Base-by-base conservation (phyloP, 2,888 invertebrate genomes). In the Heliconius charithonia region DNA sequence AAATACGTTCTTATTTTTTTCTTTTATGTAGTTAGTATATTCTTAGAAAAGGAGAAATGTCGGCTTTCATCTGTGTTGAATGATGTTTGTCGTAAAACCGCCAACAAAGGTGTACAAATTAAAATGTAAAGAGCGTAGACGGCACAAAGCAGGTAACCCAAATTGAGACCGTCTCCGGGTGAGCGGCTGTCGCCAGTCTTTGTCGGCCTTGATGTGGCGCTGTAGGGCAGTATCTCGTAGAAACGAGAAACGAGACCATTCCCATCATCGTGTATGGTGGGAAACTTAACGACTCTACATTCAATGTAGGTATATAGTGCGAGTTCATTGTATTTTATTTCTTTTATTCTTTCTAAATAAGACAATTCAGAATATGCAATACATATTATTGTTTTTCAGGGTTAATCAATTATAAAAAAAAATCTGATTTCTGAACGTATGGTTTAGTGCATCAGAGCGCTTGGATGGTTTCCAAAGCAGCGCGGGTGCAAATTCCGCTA, bases 201-300 rank as follows among this genome's bases (percentile, higher is more conserved):
- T 93, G 86, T 86, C 87, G 91, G 85, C 91, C 93, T 91, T 91
- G 89, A 91, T 92, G 82, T 84, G 86, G 85, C 86, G 85, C 82
- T 90, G 90, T 92, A 91, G 92, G 93, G 89, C 93, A 91, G 89
- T 81, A 81, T 82, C 80, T 81, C 82, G 81, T 84, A 86, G 89
- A 69, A 69, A 69, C 69, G 69, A 84, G 89, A 91, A 92, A 92
- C 91, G 89, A 88, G 90, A 91, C 85, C 91, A 81, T 87, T 91
- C 91, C 91, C 90, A 91, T 76, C 84, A 83, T 78, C 86, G 83
- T 87, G 89, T 88, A 89, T 86, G 86, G 89, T 91, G 92, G 88
- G 92, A 93, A 93, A 91, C 88, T 86, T 83, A 81, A 86, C 85
- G 83, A 85, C 86, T 76, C 62, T 45, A 29, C 67, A 73, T 76